These are phyloP conservation scores for Epicauta chinensis DNA, from an alignment of 1,140 invertebrate genomes.

Conservation along the genomic window DNA sequence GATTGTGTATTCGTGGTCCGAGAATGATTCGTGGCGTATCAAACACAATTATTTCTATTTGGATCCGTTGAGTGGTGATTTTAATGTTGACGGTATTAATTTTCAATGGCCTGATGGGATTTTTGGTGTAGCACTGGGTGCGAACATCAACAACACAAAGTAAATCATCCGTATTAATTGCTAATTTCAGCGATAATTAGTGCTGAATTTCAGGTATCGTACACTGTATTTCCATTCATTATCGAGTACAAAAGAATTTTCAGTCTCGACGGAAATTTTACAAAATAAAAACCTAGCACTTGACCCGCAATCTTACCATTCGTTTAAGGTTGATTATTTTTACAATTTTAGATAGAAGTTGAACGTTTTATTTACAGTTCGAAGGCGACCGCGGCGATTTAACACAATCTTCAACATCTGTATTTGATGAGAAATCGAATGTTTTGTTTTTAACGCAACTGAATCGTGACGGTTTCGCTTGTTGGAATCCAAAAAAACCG, in stretches of 20 bases:
- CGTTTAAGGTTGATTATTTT: conserved; percentile 33
- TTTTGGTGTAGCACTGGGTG: conserved; percentile 57
- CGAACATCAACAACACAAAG: conserved; percentile 19
- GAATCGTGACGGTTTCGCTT: conserved; percentile 59
- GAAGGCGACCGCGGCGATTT: conserved; percentile 53
- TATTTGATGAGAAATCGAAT: conserved; percentile 49
- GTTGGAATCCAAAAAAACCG: conserved; percentile 59
- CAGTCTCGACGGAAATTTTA: conserved; percentile 61
- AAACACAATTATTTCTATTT: conserved; percentile 76
- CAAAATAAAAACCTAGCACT: conserved; percentile 56
- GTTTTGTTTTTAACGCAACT: conserved; percentile 62
- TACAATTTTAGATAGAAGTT: too few species aligned
- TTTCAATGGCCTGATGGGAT: conserved; percentile 76
- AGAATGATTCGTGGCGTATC: conserved; percentile 68
- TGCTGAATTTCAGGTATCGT: conserved; percentile 39
- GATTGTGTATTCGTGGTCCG: conserved; percentile 65
- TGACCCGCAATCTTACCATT: conserved; percentile 34
- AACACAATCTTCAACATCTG: conserved; percentile 57
- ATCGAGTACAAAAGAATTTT: conserved; percentile 67
- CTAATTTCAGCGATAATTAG: conserved; percentile 4
- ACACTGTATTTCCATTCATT: conserved; percentile 72
- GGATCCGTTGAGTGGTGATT: conserved; percentile 66
- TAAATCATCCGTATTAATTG: too few species aligned
- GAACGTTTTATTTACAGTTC: conserved; percentile 48
- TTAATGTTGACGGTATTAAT: conserved; percentile 61